phyloP scores from a whole-genome alignment of 1,140 invertebrate species.

The Steinernema khuongi region DNA sequence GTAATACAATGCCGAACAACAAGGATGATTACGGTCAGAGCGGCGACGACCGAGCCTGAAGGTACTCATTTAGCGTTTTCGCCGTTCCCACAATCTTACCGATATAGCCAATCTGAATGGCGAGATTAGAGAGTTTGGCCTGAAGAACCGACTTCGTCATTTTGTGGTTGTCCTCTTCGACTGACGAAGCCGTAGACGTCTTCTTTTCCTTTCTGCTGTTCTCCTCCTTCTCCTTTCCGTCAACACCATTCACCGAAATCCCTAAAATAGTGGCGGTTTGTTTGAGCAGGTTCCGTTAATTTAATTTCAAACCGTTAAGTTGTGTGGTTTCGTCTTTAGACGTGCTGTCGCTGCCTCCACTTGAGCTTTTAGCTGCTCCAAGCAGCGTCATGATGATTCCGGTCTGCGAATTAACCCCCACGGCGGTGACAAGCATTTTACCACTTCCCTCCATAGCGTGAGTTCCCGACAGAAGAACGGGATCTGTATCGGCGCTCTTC shows the following conservation, averaged over 20 bases:
- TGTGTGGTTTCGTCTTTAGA: constrained; percentile 19
- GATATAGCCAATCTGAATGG: constrained; percentile 59
- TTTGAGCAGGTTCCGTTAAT: neutral
- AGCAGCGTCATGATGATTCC: constrained; percentile 59
- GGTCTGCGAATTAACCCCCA: constrained; percentile 59
- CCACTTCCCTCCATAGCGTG: constrained; percentile 59
- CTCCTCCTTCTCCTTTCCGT: constrained; percentile 11
- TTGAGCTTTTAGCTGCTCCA: constrained; percentile 59
- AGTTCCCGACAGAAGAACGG: constrained; percentile 57
- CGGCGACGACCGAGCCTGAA: constrained; percentile 47
- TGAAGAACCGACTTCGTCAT: constrained; percentile 54
- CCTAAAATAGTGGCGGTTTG: neutral
- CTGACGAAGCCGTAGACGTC: constrained; percentile 14
- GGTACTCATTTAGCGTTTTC: constrained; percentile 4
- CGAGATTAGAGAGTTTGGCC: constrained; percentile 57
- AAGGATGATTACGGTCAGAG: constrained; percentile 50
- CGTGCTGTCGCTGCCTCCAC: constrained; percentile 23
- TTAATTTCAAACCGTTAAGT: neutral
- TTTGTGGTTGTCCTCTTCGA: constrained; percentile 36
- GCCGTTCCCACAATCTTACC: constrained; percentile 22
- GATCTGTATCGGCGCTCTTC: constrained; percentile 52
- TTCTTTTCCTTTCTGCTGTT: constrained; percentile 30
- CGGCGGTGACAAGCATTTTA: constrained; percentile 57
- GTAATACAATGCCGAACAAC: constrained; percentile 54
- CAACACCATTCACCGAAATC: neutral